Evolutionary conservation across 2,797 vertebrate species (phyloP).

Genomic region (Nyctalus aviator): DNA sequence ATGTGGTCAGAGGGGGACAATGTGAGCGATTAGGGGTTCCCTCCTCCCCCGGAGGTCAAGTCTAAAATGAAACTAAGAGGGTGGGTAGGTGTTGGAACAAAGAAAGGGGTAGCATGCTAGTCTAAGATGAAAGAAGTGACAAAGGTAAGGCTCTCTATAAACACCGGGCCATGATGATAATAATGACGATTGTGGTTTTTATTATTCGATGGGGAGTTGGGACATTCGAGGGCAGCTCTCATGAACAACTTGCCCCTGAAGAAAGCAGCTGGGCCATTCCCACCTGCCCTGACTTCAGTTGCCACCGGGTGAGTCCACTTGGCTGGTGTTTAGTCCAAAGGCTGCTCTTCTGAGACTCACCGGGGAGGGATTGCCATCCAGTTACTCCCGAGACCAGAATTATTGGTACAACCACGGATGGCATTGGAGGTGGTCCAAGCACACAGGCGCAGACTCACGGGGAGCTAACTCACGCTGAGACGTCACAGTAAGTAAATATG

Average conservation of each 20-base stretch:
- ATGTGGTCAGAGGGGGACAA: fast-evolving
- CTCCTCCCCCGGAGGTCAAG: background rate
- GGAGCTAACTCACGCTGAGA: constrained; percentile 86
- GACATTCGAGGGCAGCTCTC: background rate
- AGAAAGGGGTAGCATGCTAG: background rate
- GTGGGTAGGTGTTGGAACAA: background rate
- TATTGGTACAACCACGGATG: constrained; percentile 80
- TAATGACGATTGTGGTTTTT: background rate
- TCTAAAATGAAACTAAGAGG: background rate
- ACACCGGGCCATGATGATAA: fast-evolving
- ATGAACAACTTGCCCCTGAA: background rate
- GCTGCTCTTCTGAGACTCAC: background rate
- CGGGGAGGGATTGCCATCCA: constrained; percentile 59
- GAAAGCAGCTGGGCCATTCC: background rate
- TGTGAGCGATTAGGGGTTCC: background rate
- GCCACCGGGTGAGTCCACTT: fast-evolving
- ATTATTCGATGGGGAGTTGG: background rate
- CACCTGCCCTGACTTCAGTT: constrained; percentile 49
- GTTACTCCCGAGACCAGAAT: constrained; percentile 73
- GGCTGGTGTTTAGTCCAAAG: background rate
- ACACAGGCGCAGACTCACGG: constrained; percentile 82
- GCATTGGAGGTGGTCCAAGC: constrained; percentile 78
- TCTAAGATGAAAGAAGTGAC: background rate
- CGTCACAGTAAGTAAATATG: constrained; percentile 86
- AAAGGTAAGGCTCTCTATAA: background rate